Evolutionary conservation across 30 jellyfish, hydroid and myxozoan species (phyloP).

Genomic region (Aurelia aurita complex sp. Pacific): DNA sequence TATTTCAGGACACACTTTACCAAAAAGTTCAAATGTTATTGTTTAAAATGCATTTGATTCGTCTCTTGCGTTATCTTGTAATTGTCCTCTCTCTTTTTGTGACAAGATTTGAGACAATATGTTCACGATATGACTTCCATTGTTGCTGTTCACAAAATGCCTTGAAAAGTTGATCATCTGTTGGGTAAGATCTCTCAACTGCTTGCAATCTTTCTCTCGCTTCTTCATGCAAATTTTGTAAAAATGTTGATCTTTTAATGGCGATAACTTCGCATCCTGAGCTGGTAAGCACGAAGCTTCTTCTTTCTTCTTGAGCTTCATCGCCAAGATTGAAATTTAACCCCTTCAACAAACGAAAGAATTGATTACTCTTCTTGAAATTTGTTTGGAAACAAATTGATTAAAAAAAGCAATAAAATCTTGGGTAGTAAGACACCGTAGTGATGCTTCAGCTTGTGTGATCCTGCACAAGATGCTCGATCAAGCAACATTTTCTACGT

Average conservation of each 20-base stretch:
- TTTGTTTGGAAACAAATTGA: too few relatives aligned
- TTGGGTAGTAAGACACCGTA: too few relatives aligned
- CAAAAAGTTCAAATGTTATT: too few relatives aligned
- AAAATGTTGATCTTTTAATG: conserved; percentile 20
- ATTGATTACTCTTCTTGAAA: too few relatives aligned
- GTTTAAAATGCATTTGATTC: too few relatives aligned
- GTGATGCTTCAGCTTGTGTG: too few relatives aligned
- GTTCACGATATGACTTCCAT: conserved; percentile 61
- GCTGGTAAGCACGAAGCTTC: conserved; percentile 60
- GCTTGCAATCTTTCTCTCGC: conserved; percentile 12
- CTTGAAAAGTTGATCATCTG: conserved; percentile 45
- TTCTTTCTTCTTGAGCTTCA: conserved; percentile 1
- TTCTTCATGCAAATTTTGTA: conserved; percentile 8
- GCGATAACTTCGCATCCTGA: conserved; percentile 71
- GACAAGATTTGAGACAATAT: conserved; percentile 20
- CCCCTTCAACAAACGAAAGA: not conserved
- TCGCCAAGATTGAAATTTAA: not conserved
- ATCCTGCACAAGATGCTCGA: too few relatives aligned
- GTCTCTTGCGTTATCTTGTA: too few relatives aligned
- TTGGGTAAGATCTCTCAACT: conserved; percentile 30
- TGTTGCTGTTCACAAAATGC: conserved; percentile 40
- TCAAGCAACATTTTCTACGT: too few relatives aligned
- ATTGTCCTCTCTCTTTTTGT: not conserved
- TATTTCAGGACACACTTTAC: too few relatives aligned
- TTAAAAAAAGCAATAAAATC: too few relatives aligned